phyloP scores from a whole-genome alignment of 2,888 invertebrate species.

The Andrena fulva region DNA sequence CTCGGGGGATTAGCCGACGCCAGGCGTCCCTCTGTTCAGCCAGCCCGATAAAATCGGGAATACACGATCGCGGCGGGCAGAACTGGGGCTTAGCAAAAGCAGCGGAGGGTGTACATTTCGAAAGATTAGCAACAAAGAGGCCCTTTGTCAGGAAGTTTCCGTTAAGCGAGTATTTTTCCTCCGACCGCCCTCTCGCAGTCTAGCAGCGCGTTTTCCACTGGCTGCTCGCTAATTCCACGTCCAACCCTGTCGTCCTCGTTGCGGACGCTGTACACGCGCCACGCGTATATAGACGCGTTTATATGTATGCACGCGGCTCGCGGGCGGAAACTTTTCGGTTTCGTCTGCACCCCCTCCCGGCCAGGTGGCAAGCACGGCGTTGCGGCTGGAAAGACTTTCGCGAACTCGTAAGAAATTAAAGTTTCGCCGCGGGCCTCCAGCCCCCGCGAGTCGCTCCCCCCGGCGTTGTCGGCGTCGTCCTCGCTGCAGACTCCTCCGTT shows the following conservation, averaged over 20 bases:
- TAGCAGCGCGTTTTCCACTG: background rate
- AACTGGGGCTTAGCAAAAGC: conserved; percentile 32
- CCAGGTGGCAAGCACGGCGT: conserved; percentile 53
- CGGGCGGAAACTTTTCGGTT: conserved; percentile 56
- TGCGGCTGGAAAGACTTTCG: conserved; percentile 60
- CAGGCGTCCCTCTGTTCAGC: conserved; percentile 20
- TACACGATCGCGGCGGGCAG: conserved; percentile 32
- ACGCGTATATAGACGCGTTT: conserved; percentile 26
- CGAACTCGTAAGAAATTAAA: conserved; percentile 74
- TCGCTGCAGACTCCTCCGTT: background rate
- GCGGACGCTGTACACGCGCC: background rate
- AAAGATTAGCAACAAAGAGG: conserved; percentile 59
- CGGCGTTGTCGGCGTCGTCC: background rate
- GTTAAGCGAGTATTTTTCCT: conserved; percentile 22
- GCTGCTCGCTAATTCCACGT: conserved; percentile 30
- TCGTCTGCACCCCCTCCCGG: conserved; percentile 52
- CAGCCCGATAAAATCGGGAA: conserved; percentile 52
- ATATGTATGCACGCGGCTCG: conserved; percentile 49
- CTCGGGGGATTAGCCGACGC: conserved; percentile 45
- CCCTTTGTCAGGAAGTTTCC: conserved; percentile 45
- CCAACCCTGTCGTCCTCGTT: background rate
- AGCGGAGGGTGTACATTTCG: conserved; percentile 34
- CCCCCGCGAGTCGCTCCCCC: conserved; percentile 47
- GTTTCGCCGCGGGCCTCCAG: conserved; percentile 57
- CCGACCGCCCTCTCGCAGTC: conserved; percentile 5